Percentiles rank a stretch among this genome's conserved stretches.
Evolutionary conservation across 2,888 invertebrate species (phyloP).

Genomic region (Idaea straminata): DNA sequence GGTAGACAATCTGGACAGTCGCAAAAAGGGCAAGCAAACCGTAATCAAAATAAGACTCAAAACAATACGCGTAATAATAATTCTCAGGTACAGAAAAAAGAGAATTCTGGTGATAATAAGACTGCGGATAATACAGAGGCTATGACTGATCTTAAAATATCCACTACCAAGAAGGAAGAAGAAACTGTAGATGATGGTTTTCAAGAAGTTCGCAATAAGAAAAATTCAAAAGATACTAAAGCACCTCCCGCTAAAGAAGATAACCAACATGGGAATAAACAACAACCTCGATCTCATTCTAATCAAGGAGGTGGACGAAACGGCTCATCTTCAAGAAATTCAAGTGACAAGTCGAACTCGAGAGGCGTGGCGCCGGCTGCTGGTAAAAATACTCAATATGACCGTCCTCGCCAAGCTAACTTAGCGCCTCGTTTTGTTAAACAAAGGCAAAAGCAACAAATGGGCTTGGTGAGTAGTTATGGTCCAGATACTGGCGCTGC

Average conservation of each 20-base stretch:
- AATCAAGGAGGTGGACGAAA: conserved; percentile 71
- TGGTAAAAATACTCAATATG: conserved; percentile 65
- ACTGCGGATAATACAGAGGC: conserved; percentile 64
- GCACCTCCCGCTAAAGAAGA: conserved; percentile 60
- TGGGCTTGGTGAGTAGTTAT: conserved; percentile 63
- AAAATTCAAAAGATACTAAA: conserved; percentile 83
- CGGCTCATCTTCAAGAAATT: conserved; percentile 65
- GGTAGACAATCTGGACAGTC: conserved; percentile 50
- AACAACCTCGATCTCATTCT: conserved; percentile 69
- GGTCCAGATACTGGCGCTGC: conserved; percentile 78
- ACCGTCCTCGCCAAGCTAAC: conserved; percentile 80
- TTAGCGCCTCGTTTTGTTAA: conserved; percentile 89
- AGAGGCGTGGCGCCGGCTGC: conserved; percentile 58
- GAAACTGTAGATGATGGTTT: conserved; percentile 85
- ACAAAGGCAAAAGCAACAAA: conserved; percentile 81
- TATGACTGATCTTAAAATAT: conserved; percentile 64
- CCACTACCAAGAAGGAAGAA: conserved; percentile 64
- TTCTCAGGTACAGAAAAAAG: conserved; percentile 55
- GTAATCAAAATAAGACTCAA: conserved; percentile 62
- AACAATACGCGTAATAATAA: conserved; percentile 51
- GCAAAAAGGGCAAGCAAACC: conserved; percentile 55
- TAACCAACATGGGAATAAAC: conserved; percentile 49
- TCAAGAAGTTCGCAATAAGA: conserved; percentile 91
- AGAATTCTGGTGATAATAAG: conserved; percentile 53
- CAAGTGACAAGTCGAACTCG: conserved; percentile 62